Base-by-base conservation (phyloP, 2,113 vertebrate species). In the Motacilla tschutschensis region DNA sequence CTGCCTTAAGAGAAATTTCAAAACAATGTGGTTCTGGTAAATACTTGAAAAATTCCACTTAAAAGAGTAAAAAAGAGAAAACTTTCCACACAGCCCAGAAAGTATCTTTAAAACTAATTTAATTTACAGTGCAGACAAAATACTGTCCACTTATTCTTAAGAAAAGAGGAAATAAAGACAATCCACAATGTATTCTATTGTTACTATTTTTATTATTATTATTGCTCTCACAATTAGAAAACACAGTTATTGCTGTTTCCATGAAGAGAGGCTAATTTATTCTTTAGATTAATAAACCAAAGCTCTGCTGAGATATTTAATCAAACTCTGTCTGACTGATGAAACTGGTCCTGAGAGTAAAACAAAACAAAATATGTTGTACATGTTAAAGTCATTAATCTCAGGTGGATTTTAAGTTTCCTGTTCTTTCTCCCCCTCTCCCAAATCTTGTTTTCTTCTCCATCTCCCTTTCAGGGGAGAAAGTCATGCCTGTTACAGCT, bases 321-420 rank as follows among this genome's bases (percentile, higher is more conserved):
- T 91, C 90, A 93, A 85, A 85, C 64, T 71, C 54, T 86, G 63
- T 29, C 75, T 92, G 83, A 85, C 79, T 84, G 84, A 83, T 71
- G 71, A 88, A 93, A 94, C 38, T 79, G 69, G 60, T 82, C 90
- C 81, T 18, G 22, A 88, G 88, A 83, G 89, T 66, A 79, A 90
- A 93, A 83, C 85, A 88, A 87, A 91, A 10, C 84, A 90, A 75
- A 93, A 59, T 84, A 88, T 64, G 41, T 71, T 63, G 71, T 75
- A 87, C 87, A 88, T 85, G 82, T 77, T 94, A 87, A 94, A 93
- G 41, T 93, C 79, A 79, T 90, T 90, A 83, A 90, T 93, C 81
- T 93, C 93, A 90, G 81, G 91, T 93, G 90, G 79, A 77, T 88
- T 91, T 92, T 35, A 64, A 83, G 93, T 90, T 93, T 92, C 79